Evolutionary conservation across 2,888 invertebrate species (phyloP).

Genomic region (Mimumesa dahlbomi): DNA sequence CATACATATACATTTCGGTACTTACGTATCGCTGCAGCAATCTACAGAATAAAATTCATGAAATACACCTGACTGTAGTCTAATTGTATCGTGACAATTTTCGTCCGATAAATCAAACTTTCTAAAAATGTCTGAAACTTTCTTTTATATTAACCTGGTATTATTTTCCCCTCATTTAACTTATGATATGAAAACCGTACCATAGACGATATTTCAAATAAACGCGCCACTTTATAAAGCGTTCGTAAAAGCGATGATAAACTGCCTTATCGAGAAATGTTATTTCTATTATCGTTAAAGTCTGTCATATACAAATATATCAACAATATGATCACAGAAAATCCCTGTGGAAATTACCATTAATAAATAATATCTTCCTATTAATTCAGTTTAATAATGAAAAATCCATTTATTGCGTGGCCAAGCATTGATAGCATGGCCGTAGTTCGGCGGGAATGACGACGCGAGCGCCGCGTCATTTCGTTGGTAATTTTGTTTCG

Average conservation of each 20-base stretch:
- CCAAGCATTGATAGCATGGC: too few species aligned
- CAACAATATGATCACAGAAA: too few species aligned
- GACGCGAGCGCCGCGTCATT: constrained; percentile 40
- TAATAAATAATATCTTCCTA: not conserved
- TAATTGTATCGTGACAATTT: constrained; percentile 1
- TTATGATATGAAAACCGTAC: not conserved
- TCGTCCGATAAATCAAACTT: not conserved
- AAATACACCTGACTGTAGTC: constrained; percentile 50
- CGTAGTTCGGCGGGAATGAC: constrained; percentile 42
- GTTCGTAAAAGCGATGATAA: too few species aligned
- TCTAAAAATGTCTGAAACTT: not conserved
- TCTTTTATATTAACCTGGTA: too few species aligned
- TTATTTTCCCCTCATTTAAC: not conserved
- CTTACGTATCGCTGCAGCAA: constrained; percentile 76
- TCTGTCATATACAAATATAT: too few species aligned
- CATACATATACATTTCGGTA: constrained; percentile 77
- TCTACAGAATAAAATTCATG: constrained; percentile 73
- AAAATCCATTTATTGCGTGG: too few species aligned
- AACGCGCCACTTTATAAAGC: too few species aligned
- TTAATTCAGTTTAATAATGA: too few species aligned
- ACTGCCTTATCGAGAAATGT: too few species aligned
- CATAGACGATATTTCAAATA: not conserved
- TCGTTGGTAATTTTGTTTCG: constrained; percentile 34
- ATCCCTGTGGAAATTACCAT: too few species aligned
- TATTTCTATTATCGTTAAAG: too few species aligned